These are phyloP conservation scores for Macquaria australasica DNA, from an alignment of 2,113 vertebrate species.

Conservation along the genomic window DNA sequence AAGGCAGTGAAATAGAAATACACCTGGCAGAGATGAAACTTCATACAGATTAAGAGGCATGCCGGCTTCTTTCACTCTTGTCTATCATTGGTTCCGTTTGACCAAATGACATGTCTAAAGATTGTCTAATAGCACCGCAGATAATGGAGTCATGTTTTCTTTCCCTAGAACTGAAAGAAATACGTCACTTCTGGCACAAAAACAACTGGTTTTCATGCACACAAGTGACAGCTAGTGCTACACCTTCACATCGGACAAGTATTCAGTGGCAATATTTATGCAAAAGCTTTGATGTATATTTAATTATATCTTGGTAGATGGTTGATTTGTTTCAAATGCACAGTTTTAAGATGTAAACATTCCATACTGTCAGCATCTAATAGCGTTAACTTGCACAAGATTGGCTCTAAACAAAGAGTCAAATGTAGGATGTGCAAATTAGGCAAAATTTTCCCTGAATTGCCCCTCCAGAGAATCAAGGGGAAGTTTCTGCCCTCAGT, in stretches of 20 bases:
- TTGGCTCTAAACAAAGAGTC: not conserved
- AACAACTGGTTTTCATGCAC: conserved; percentile 40
- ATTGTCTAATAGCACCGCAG: conserved; percentile 60
- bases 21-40: conserved; percentile 58
- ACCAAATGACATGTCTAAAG: conserved; percentile 64
- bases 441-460: not conserved
- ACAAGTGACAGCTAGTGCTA: conserved; percentile 28
- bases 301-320: conserved; percentile 22
- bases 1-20: conserved; percentile 47
- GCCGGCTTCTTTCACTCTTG: conserved; percentile 56
- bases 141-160: conserved; percentile 56
- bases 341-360: not conserved
- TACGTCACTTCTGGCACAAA: conserved; percentile 37
- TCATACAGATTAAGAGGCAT: conserved; percentile 62
- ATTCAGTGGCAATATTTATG: not conserved
- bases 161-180: conserved; percentile 40
- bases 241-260: conserved; percentile 17
- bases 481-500: not conserved
- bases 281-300: not conserved
- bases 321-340: conserved; percentile 19
- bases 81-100: conserved; percentile 68
- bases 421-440: too few relatives aligned
- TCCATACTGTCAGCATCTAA: not conserved
- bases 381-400: not conserved
- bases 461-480: not conserved